Base-by-base conservation (phyloP, 1,140 invertebrate species). In the Semibalanus balanoides region DNA sequence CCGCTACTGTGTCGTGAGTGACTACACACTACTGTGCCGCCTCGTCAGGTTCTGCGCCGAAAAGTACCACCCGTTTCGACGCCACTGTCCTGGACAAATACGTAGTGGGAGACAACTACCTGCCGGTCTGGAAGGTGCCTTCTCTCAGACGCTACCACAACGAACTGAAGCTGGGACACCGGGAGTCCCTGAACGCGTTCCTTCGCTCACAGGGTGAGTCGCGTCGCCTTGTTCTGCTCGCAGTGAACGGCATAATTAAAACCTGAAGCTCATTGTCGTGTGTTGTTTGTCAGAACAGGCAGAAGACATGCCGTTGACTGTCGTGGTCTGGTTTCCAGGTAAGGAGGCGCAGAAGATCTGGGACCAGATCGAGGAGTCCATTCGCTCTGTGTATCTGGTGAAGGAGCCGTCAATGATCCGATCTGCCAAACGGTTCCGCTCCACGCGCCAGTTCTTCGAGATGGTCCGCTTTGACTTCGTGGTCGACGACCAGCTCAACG, bases 31-130 rank as follows among this genome's bases (percentile, higher is more conserved):
- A 17, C 35, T 17, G 35, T 72, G 74, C 83, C 77, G 77, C 64
- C 79, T 77, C 81, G 86, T 77, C 80, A 92, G 95, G 78, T 99
- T 97, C 84, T 98, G 96, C 82, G 89, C 93, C 0, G 86, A 89
- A n/a, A 90, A 94, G 79, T 98, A 98, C 84, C 88, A 96, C 83
- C 96, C 96, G 1, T 98, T n/a, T 98, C 82, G 90, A 98, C 85
- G 83, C 89, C 0, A 83, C 87, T 11, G 87, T 91, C 81, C 77
- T 92, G 5, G 90, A 97, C 79, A 96, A 97, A 81, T 99, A 98
- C 82, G 93, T 98, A 0, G 90, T 99, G 0, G 94, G 93, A 0
- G 95, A 98, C 83, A 91, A 97, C 83, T 99, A 99, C 81, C 85
- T 95, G 73, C 96, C 96, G 3, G 91, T 93, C 27, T 99, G 96